Conservation (phyloP, 1,140 invertebrate species). For the Gonioctena quinquepunctata region DNA sequence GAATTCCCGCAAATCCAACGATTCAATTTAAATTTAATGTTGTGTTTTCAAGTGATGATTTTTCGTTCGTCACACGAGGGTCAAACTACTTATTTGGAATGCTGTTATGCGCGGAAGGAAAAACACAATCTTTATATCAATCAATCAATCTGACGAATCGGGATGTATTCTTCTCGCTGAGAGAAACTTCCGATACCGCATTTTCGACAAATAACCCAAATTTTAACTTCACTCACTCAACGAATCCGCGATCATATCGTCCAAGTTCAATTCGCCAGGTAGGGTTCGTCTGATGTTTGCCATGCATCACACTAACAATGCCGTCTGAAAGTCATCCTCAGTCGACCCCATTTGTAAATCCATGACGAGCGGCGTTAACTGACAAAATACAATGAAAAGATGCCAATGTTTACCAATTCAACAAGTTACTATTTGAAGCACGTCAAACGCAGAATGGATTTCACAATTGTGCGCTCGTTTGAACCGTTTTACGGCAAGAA, state of each 20-base stretch:
- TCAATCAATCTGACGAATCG: no score
- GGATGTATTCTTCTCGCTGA: not conserved
- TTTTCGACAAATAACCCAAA: not conserved
- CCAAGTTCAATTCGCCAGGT: not conserved
- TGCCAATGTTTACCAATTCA: slow-evolving; percentile 17
- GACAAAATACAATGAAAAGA: slow-evolving; percentile 19
- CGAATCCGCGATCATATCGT: not conserved
- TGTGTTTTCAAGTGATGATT: no score
- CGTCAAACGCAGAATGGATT: slow-evolving; percentile 11
- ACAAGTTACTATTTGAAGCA: slow-evolving; percentile 16
- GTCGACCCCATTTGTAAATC: slow-evolving; percentile 13
- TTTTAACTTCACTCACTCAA: not conserved
- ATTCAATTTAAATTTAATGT: no score
- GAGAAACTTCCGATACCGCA: not conserved
- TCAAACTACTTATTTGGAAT: no score
- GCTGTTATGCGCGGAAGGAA: no score
- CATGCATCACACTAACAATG: not conserved
- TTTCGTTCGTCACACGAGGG: no score
- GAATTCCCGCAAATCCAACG: no score
- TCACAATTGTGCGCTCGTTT: slow-evolving; percentile 5
- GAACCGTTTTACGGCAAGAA: not conserved
- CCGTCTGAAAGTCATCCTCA: not conserved
- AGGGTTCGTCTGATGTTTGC: not conserved
- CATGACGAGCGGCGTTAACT: slow-evolving; percentile 6
- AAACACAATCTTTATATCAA: no score